These are phyloP conservation scores for Bicyclus anynana DNA, from an alignment of 1,140 invertebrate species.

Conservation along the genomic window DNA sequence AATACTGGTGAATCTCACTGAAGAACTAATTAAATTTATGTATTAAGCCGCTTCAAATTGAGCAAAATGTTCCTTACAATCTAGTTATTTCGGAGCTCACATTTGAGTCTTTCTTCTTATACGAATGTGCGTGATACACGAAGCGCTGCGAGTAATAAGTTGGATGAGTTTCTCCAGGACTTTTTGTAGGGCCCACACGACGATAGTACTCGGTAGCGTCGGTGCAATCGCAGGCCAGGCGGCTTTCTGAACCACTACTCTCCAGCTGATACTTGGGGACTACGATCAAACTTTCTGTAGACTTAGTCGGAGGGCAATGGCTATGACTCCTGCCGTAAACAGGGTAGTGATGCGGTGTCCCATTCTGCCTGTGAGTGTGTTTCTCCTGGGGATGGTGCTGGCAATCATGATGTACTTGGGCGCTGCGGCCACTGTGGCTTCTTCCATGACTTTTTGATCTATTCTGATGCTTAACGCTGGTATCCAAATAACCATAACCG, in stretches of 20 bases:
- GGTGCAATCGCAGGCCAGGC: conserved; percentile 82
- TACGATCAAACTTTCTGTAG: conserved; percentile 86
- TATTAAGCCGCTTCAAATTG: conserved; percentile 16
- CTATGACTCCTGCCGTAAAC: conserved; percentile 53
- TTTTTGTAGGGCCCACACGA: conserved; percentile 54
- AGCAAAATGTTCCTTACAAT: conserved; percentile 58
- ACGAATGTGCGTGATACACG: conserved; percentile 67
- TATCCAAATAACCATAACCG: conserved; percentile 89
- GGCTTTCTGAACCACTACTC: conserved; percentile 80
- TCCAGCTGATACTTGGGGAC: conserved; percentile 79
- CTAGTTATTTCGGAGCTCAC: conserved; percentile 79
- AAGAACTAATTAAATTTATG: not conserved
- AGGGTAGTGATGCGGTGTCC: conserved; percentile 70
- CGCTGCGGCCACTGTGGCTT: conserved; percentile 63
- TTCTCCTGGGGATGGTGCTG: conserved; percentile 67
- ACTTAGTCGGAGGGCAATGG: conserved; percentile 81
- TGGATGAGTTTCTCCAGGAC: conserved; percentile 65
- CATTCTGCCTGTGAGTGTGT: conserved; percentile 71
- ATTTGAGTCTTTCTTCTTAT: conserved; percentile 72
- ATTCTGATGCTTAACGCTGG: conserved; percentile 77
- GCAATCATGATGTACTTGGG: conserved; percentile 75
- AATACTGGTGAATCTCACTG: not conserved
- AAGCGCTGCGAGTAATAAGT: conserved; percentile 76
- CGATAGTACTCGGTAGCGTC: conserved; percentile 76
- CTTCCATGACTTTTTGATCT: conserved; percentile 73